A percentile compares a stretch with the other conserved stretches of the same genome.
phyloP scores from a whole-genome alignment of 1,140 invertebrate species.

The Saccostrea glomerata region DNA sequence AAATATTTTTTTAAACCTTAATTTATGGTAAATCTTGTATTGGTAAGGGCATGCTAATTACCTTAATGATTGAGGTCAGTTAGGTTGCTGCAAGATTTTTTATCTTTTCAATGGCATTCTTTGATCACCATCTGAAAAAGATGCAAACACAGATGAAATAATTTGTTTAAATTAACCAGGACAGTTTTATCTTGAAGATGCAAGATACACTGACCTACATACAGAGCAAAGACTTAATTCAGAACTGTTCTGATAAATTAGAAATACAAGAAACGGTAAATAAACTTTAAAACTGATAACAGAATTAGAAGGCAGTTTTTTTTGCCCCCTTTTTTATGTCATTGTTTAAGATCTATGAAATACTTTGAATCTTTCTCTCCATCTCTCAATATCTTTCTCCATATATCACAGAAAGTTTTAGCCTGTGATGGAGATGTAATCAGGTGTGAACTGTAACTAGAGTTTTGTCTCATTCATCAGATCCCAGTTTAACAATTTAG shows the following conservation, averaged over 20 bases:
- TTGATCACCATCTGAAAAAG: slow-evolving; percentile 30
- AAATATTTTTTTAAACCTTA: slow-evolving; percentile 20
- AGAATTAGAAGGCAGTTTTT: not conserved
- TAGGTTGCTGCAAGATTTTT: not conserved
- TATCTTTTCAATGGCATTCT: not conserved
- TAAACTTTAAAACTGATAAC: not conserved
- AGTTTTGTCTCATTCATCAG: not conserved
- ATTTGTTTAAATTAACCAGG: slow-evolving; percentile 10
- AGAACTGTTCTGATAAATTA: not conserved
- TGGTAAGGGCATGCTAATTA: not conserved
- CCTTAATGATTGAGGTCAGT: not conserved
- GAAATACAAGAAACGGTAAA: not conserved
- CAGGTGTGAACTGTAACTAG: not conserved
- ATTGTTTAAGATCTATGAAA: not conserved
- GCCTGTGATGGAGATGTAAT: not conserved
- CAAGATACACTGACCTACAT: not conserved
- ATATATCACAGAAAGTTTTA: not conserved
- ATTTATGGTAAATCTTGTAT: not conserved
- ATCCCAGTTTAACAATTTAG: not conserved
- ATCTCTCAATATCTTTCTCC: not conserved
- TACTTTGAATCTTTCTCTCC: not conserved
- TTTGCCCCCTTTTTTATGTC: not conserved
- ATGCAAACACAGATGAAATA: slow-evolving; percentile 6
- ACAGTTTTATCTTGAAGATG: not conserved
- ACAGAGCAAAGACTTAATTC: not conserved